phyloP scores from a whole-genome alignment of 2,888 invertebrate genomes.

The Rhopalosiphum nymphaeae region DNA sequence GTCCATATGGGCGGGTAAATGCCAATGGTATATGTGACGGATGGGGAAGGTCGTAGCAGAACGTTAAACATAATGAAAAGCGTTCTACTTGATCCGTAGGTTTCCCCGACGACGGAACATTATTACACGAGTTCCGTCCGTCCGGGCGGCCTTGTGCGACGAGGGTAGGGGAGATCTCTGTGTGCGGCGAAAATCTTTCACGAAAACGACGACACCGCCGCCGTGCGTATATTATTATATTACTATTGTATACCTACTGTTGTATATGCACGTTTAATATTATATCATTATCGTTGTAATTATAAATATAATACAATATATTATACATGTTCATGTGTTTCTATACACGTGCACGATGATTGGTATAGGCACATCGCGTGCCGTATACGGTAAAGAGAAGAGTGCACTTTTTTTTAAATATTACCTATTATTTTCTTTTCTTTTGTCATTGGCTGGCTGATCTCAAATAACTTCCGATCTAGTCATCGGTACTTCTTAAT shows the following conservation, averaged over 20 bases:
- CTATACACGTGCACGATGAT: background rate
- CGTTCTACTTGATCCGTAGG: constrained; percentile 29
- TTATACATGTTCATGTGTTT: background rate
- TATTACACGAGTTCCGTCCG: background rate
- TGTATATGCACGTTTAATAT: constrained; percentile 16
- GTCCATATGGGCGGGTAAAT: background rate
- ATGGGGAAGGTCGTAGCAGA: constrained; percentile 30
- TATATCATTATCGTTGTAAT: background rate
- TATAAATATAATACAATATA: background rate
- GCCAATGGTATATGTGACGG: background rate
- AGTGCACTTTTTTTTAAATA: background rate
- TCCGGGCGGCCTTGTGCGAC: constrained; percentile 10
- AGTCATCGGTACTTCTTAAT: background rate
- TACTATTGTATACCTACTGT: background rate
- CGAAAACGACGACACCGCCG: background rate
- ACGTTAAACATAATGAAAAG: constrained; percentile 52
- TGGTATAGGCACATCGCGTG: background rate
- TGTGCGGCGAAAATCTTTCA: constrained; percentile 36
- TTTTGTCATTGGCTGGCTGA: background rate
- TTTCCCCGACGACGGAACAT: background rate
- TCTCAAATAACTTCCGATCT: background rate
- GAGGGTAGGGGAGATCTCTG: background rate
- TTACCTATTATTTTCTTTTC: background rate
- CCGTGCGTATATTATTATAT: background rate
- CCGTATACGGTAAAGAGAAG: background rate